Base-by-base conservation (phyloP, 2,888 invertebrate genomes). In the Clepsis dumicolana region DNA sequence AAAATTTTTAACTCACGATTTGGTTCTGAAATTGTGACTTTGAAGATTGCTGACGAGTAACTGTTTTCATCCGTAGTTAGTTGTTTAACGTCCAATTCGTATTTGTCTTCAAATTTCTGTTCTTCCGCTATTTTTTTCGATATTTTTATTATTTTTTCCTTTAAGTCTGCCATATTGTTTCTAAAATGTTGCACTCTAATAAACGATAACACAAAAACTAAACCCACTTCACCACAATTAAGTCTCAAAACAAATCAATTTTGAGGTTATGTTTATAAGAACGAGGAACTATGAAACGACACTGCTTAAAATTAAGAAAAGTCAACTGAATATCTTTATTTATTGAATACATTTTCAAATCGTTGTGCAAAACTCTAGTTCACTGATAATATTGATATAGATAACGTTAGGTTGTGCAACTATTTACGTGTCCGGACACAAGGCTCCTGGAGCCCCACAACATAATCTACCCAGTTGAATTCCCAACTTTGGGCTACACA, bases 1-100 rank as follows among this genome's bases (percentile, higher is more conserved):
- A 69, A 63, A 25, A 59, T 21, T 61, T 71, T 66, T 2, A 53
- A 21, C 32, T 66, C 64, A 12, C 66, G 64, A 10, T 64, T 48
- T n/a, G 25, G 16, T n/a, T 66, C 66, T 0, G 61, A 38, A 10
- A 59, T 60, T 2, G 52, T 56, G 18, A 61, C 53, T 57, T n/a
- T 38, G 21, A 57, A 64, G 12, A 38, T 52, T 52, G 38, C 52
- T 4, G 59, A 59, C 5, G 65, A 65, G 48, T 65, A 65, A 41
- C 65, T 59, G 35, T 27, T 52, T 27, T 59, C 65, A 0, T 16
- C 27, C 29, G 53, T 53, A 1, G 52, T 18, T 38, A 60, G 32
- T 59, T 59, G 59, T 12, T 52, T 38, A 7, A 65, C 38, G 4
- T 65, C 21, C 7, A 65, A 27, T 38, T 60, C 27, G 21, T 53